These are phyloP conservation scores for Clistopyga incitator DNA, from an alignment of 2,888 invertebrate species.

Conservation along the genomic window DNA sequence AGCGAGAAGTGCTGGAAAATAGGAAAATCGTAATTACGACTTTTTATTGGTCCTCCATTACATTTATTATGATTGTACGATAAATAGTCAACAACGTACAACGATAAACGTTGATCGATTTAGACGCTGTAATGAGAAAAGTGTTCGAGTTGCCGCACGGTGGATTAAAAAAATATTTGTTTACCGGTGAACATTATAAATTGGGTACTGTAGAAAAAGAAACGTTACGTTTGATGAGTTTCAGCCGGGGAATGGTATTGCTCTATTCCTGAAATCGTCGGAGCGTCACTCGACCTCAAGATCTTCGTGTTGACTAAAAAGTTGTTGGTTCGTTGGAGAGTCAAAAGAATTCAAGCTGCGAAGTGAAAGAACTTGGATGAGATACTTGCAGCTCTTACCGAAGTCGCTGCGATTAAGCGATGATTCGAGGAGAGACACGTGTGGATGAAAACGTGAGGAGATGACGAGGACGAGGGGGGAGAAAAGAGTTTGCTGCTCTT, in stretches of 20 bases:
- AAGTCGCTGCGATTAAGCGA: constrained; percentile 69
- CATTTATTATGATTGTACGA: neutral
- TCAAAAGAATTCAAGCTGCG: constrained; percentile 44
- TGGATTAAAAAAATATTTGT: neutral
- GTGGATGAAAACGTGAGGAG: constrained; percentile 54
- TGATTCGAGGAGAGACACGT: constrained; percentile 66
- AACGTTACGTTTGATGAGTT: constrained; percentile 24
- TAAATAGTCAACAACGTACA: neutral
- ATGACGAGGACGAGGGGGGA: constrained; percentile 41
- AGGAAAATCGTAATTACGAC: constrained; percentile 1
- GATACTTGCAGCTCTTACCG: constrained; percentile 55
- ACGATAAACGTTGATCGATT: neutral
- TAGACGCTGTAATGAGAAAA: neutral
- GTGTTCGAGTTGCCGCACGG: neutral
- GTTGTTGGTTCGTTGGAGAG: constrained; percentile 47
- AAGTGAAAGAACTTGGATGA: constrained; percentile 59
- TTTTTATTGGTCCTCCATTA: neutral
- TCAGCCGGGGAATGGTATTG: constrained; percentile 58
- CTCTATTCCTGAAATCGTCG: constrained; percentile 55
- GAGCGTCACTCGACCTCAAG: neutral
- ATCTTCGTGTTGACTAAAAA: constrained; percentile 52
- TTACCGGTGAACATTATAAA: neutral
- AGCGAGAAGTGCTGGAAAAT: neutral
- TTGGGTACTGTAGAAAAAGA: neutral
- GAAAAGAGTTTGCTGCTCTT: constrained; percentile 37